Evolutionary conservation across 2,888 invertebrate species (phyloP).

Genomic region (Parnassius smintheus): DNA sequence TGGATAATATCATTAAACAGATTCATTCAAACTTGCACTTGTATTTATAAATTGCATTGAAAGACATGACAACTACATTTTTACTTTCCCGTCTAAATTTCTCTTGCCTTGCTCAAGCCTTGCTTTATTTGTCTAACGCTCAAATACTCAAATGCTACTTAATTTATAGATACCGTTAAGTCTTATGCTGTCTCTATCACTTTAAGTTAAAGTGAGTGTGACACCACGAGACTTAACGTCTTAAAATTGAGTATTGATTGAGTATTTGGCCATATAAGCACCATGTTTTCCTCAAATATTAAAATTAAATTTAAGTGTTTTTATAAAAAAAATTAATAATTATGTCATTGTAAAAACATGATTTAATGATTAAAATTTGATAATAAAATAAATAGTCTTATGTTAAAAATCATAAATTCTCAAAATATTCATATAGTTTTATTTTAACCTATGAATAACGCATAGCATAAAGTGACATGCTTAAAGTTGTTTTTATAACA

Average conservation of each 20-base stretch:
- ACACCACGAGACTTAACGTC: too few relatives aligned
- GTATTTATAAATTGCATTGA: constrained; percentile 27
- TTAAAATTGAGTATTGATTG: too few relatives aligned
- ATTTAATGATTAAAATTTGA: constrained; percentile 19
- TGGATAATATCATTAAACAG: constrained; percentile 41
- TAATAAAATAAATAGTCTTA: constrained; percentile 22
- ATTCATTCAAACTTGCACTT: constrained; percentile 69
- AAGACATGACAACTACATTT: constrained; percentile 12
- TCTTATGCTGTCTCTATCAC: too few relatives aligned
- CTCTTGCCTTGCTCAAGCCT: neutral
- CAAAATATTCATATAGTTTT: constrained; percentile 26
- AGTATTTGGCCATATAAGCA: constrained; percentile 38
- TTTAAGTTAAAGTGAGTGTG: too few relatives aligned
- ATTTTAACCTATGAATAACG: constrained; percentile 22
- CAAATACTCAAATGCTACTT: too few relatives aligned
- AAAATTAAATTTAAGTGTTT: constrained; percentile 1
- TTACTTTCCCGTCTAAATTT: constrained; percentile 7
- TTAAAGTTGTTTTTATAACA: constrained; percentile 17
- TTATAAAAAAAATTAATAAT: constrained; percentile 1
- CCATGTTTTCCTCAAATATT: constrained; percentile 35
- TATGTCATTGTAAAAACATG: constrained; percentile 13
- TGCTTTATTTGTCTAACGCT: constrained; percentile 9
- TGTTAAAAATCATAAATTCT: constrained; percentile 24
- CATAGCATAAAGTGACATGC: constrained; percentile 17
- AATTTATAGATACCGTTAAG: too few relatives aligned